These are phyloP conservation scores for Umimayanthus chanpuru DNA, from an alignment of 92 coral and sea anemone species.

Conservation along the genomic window DNA sequence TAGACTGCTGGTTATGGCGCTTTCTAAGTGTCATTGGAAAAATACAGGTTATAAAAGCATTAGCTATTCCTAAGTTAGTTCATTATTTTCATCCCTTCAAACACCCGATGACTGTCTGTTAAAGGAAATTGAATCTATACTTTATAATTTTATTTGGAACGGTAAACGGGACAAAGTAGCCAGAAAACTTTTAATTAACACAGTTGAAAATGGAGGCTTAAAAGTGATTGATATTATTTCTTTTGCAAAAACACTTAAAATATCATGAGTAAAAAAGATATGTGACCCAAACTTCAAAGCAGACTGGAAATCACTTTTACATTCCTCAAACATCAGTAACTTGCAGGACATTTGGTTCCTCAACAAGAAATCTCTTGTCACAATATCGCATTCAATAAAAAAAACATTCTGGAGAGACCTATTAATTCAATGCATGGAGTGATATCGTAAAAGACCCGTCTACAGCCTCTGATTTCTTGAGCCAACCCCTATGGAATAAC, in stretches of 20 bases:
- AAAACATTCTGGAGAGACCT: conserved; percentile 29
- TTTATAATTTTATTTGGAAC: conserved; percentile 41
- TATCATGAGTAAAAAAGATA: conserved; percentile 44
- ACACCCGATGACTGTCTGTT: conserved; percentile 6
- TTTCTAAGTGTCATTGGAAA: conserved; percentile 4
- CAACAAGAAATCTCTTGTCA: conserved; percentile 16
- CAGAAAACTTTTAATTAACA: conserved; percentile 35
- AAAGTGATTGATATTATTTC: conserved; percentile 32
- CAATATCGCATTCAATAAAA: not conserved
- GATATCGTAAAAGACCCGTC: conserved; percentile 10
- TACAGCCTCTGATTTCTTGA: conserved; percentile 36
- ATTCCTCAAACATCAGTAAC: not conserved
- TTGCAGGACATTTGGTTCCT: conserved; percentile 29
- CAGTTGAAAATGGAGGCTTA: conserved; percentile 42
- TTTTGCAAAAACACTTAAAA: conserved; percentile 31
- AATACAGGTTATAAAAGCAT: conserved; percentile 31
- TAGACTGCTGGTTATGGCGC: conserved; percentile 1
- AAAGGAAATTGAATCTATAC: conserved; percentile 3
- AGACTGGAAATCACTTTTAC: conserved; percentile 33
- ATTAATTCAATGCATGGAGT: not conserved
- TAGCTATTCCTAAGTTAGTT: conserved; percentile 41
- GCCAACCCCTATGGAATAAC: conserved; percentile 34
- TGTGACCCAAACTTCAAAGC: conserved; percentile 24
- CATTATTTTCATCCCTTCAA: conserved; percentile 21
- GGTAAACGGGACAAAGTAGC: conserved; percentile 43